Percentiles rank a stretch among this genome's conserved stretches.
Conservation (phyloP, 2,113 vertebrate species). For the Corythornis vintsioides region DNA sequence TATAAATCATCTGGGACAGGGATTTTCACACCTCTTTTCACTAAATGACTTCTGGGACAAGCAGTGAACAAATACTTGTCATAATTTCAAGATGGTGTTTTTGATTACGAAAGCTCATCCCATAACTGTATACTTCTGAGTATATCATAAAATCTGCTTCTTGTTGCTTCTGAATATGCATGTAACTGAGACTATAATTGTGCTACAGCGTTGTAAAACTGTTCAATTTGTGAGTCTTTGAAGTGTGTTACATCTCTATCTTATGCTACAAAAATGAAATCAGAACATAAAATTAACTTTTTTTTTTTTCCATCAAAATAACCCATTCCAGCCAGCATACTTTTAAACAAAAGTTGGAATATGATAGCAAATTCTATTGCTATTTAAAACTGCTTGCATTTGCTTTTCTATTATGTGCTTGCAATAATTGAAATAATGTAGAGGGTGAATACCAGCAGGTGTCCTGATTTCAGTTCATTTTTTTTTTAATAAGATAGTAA, state of each 20-base stretch:
- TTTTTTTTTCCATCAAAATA: background rate
- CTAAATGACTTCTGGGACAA: background rate
- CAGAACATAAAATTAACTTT: background rate
- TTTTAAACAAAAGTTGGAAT: background rate
- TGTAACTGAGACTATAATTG: background rate
- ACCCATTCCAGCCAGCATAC: background rate
- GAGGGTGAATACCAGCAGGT: constrained; percentile 13
- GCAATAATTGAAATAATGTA: constrained; percentile 39
- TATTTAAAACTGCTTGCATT: constrained; percentile 16
- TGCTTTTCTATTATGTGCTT: constrained; percentile 4
- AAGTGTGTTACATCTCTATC: background rate
- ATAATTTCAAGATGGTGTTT: constrained; percentile 9
- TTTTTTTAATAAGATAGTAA: background rate
- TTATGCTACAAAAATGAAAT: constrained; percentile 20
- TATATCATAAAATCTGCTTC: background rate
- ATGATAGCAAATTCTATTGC: background rate
- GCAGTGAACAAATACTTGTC: background rate
- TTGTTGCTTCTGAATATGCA: constrained; percentile 5
- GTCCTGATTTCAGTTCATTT: background rate
- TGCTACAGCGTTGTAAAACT: background rate
- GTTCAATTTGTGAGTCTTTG: background rate
- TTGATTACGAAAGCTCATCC: constrained; percentile 7
- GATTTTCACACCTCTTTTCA: background rate
- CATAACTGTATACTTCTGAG: background rate
- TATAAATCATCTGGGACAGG: background rate